Evolutionary conservation across 2,113 vertebrate genomes (phyloP), one percentile per base, ranked within the genome.

Genomic region (Seriola quinqueradiata): DNA sequence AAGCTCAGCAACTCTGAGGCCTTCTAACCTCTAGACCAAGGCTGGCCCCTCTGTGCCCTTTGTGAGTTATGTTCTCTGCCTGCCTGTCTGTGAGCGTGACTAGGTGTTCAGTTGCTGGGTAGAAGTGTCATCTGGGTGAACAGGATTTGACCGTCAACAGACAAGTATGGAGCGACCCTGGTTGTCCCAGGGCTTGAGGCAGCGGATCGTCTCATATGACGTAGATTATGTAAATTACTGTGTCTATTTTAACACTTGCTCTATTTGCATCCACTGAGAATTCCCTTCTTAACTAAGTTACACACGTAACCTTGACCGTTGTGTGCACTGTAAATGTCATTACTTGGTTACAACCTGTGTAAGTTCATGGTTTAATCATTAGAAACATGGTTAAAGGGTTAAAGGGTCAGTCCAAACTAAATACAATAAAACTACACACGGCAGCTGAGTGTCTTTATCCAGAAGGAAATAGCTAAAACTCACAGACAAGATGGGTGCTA

Each of bases 1-100:
- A 79, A 92, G 78, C 79, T 87, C 79, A 91, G 82, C 88, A 89
- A 79, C 85, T 90, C 80, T 80, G 77, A 48, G 85, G 81, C 81
- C 61, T 23, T 68, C 72, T 88, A 82, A 92, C 91, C 88, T 92
- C 90, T 25, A 46, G 75, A 77, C 88, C 83, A 81, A 89, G 79
- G 79, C 67, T 81, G 80, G 60, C 66, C 81, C 66, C 85, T 83
- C 66, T 1, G 68, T 87, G 89, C 63, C 86, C 85, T 79, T 55
- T 72, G 69, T 81, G 85, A 89, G 68, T 89, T 85, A 88, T 82
- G 75, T 55, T 55, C 59, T 79, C 58, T 68, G 28, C 32, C 71
- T 77, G 80, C 63, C 70, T 86, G 67, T 73, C 70, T 76, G 79
- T 36, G 75, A 82, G 84, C 40, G 10, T 36, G 68, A 83, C 64